These are phyloP conservation scores for Drosophila ananassae DNA, from an alignment of 1,140 invertebrate genomes.

Conservation along the genomic window DNA sequence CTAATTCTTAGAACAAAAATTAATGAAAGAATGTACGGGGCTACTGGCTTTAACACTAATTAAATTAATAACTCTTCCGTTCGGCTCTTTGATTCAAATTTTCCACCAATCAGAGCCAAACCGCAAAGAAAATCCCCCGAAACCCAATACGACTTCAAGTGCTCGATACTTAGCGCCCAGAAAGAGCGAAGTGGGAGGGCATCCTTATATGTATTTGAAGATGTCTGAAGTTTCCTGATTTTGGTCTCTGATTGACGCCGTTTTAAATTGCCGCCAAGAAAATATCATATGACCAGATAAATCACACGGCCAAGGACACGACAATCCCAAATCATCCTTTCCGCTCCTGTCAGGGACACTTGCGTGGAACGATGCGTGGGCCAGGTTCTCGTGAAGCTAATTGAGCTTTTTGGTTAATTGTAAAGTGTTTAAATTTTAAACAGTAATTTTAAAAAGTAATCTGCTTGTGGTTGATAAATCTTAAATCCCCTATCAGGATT, in stretches of 20 bases:
- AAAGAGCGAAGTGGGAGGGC: conserved; percentile 2
- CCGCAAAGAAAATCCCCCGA: conserved; percentile 22
- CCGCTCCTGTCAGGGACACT: conserved; percentile 14
- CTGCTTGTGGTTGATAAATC: conserved; percentile 10
- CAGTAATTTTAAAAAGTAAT: conserved; percentile 21
- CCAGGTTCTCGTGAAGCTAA: conserved; percentile 20
- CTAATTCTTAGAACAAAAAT: neutral
- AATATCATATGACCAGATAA: conserved; percentile 63
- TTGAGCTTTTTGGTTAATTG: conserved; percentile 47
- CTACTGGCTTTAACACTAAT: conserved; percentile 5
- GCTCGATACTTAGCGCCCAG: neutral
- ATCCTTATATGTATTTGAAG: conserved; percentile 35
- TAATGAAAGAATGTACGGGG: neutral
- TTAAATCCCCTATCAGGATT: conserved; percentile 4
- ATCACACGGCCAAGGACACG: conserved; percentile 56
- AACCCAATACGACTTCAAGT: conserved; percentile 55
- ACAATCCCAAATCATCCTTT: neutral
- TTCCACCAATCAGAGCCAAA: conserved; percentile 33
- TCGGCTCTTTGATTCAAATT: conserved; percentile 25
- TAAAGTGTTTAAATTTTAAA: conserved; percentile 23
- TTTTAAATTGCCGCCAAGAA: conserved; percentile 51
- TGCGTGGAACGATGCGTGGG: conserved; percentile 25
- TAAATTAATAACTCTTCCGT: conserved; percentile 32
- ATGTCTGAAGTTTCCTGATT: conserved; percentile 49
- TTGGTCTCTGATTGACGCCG: conserved; percentile 48